Conservation (phyloP, 2,797 vertebrate genomes). For the Enteromius afrohamiltoni region DNA sequence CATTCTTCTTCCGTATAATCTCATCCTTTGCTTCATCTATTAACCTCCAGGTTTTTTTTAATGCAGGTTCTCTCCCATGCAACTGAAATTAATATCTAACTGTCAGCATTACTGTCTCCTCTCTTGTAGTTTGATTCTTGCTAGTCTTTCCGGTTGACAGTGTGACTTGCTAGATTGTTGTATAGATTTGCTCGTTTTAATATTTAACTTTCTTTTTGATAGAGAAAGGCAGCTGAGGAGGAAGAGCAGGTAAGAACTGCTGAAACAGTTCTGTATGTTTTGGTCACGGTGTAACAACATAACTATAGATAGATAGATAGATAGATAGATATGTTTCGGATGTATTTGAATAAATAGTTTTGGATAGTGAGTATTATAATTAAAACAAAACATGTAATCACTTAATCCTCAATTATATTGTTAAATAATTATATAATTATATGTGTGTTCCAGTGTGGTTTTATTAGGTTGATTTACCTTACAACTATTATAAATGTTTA, state of each 20-base stretch:
- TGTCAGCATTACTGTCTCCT: constrained; percentile 5
- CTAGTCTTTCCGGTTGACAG: neutral
- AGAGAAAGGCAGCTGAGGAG: constrained; percentile 26
- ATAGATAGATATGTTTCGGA: no score
- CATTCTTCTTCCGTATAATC: constrained; percentile 53
- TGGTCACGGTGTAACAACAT: neutral
- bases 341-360: no score
- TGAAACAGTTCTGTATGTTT: neutral
- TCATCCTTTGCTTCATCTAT: constrained; percentile 48
- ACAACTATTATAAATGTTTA: neutral
- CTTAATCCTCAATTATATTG: no score
- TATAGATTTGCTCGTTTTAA: neutral
- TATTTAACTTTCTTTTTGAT: constrained; percentile 16
- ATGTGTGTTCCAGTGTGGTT: neutral
- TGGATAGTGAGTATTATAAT: no score
- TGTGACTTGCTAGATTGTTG: neutral
- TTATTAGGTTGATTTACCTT: neutral
- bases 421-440: no score
- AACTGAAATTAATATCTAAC: constrained; percentile 27
- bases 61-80: constrained; percentile 46
- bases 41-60: constrained; percentile 51
- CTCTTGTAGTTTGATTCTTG: constrained; percentile 12
- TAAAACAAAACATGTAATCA: no score
- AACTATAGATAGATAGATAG: neutral
- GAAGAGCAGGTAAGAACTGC: constrained; percentile 34